phyloP scores from a whole-genome alignment of 2,113 vertebrate genomes.

The Gyps fulvus region DNA sequence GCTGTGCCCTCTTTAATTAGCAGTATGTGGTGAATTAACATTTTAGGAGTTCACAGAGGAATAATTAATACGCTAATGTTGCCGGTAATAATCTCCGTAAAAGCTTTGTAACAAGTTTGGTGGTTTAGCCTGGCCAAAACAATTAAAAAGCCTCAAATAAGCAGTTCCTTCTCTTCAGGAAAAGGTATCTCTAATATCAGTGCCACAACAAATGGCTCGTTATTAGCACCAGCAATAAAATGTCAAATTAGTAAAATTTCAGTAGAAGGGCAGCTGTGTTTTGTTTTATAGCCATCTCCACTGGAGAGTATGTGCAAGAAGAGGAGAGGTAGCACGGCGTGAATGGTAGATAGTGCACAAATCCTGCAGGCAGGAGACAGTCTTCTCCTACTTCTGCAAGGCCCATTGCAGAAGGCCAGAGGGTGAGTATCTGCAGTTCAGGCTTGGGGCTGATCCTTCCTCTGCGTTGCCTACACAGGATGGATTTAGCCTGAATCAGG shows the following conservation, averaged over 20 bases:
- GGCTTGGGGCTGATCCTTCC: not conserved
- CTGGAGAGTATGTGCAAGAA: not conserved
- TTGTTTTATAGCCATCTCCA: not conserved
- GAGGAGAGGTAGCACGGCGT: not conserved
- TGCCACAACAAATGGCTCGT: not conserved
- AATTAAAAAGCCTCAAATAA: not conserved
- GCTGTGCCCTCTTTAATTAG: not conserved
- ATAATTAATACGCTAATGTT: conserved; percentile 46
- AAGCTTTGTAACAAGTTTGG: not conserved
- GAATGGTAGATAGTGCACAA: not conserved
- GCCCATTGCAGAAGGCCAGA: not conserved
- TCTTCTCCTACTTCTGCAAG: not conserved
- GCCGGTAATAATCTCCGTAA: conserved; percentile 4
- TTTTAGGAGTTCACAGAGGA: not conserved
- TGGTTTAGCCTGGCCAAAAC: not conserved
- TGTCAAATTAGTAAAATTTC: not conserved
- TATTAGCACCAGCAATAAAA: not conserved
- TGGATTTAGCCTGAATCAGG: not conserved
- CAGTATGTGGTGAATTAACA: not conserved
- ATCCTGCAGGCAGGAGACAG: not conserved
- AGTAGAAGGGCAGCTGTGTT: not conserved
- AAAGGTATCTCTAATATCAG: not conserved
- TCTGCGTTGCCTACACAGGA: not conserved
- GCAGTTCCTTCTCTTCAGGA: not conserved
- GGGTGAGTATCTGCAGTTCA: not conserved